Evolutionary conservation across 2,113 vertebrate species (phyloP), one percentile per base, ranked within the genome.

Genomic region (Ctenodactylus gundi): DNA sequence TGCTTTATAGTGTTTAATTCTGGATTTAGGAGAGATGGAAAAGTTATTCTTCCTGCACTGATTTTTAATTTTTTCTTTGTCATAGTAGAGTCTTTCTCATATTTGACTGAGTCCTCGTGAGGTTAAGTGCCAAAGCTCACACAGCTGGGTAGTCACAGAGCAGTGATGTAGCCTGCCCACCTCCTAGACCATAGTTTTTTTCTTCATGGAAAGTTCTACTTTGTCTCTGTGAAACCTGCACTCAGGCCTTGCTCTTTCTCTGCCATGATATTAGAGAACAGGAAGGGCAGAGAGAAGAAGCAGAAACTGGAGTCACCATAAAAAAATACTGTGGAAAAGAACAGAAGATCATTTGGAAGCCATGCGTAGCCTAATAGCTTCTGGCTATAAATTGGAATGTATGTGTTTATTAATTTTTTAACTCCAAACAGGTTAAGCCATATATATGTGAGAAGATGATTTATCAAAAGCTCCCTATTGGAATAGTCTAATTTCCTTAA

Each of bases 401-500:
- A 34, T 49, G 34, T 29, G 27, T 70, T 73, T 31, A n/a, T n/a
- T n/a, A n/a, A n/a, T n/a, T n/a, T n/a, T n/a, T n/a, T n/a, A n/a
- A n/a, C 2, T 20, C 8, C 3, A 58, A 44, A 76, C 7, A 70
- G 13, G 44, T 85, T 83, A 88, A 94, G 12, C 7, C n/a, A 60
- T 46, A 62, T 39, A 17, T 15, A 10, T 44, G 12, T 39, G 2
- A 92, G 92, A 64, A 2, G 27, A 36, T 20, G 3, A 93, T 49
- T 80, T 81, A 83, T 44, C 44, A 73, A 55, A 85, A 90, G 44
- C 80, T 80, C 13, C 58, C 13, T 87, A 34, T 20, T 78, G 20
- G 8, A 70, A 85, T 34, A 81, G 46, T 77, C 88, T 72, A 72
- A 49, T 90, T 95, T 90, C 83, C 41, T 34, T 41, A 68, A 21